phyloP scores from a whole-genome alignment of 2,113 vertebrate genomes.

The Himantopus leucocephalus region DNA sequence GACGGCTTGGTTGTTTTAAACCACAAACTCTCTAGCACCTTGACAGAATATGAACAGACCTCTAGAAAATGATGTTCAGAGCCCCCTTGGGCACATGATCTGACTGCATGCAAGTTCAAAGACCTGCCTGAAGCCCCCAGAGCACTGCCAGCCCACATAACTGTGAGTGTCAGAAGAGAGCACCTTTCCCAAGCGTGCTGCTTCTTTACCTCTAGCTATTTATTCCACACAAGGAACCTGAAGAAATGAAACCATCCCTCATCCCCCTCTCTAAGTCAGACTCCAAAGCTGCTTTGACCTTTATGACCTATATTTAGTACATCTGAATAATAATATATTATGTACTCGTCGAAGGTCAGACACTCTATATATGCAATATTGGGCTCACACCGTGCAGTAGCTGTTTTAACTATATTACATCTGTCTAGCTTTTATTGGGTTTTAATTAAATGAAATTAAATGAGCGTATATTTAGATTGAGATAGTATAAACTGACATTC shows the following conservation, averaged over 20 bases:
- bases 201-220: conserved; percentile 3
- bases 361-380: not conserved
- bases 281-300: conserved; percentile 13
- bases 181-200: conserved; percentile 5
- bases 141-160: conserved; percentile 1
- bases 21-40: not conserved
- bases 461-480: conserved; percentile 56
- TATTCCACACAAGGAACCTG: not conserved
- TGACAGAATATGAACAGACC: not conserved
- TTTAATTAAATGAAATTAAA: conserved; percentile 78
- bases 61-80: not conserved
- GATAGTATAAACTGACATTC: conserved; percentile 62
- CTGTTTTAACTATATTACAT: conserved; percentile 75
- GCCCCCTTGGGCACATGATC: not conserved
- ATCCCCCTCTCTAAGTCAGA: not conserved
- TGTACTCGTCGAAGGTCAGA: not conserved
- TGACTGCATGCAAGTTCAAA: not conserved
- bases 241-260: conserved; percentile 13
- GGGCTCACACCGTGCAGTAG: not conserved
- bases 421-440: conserved; percentile 76
- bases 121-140: not conserved
- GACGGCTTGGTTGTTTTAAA: not conserved
- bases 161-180: not conserved
- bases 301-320: conserved; percentile 2
- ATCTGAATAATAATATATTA: not conserved